phyloP scores from a whole-genome alignment of 2,113 vertebrate genomes.

The Emydocephalus ijimae region DNA sequence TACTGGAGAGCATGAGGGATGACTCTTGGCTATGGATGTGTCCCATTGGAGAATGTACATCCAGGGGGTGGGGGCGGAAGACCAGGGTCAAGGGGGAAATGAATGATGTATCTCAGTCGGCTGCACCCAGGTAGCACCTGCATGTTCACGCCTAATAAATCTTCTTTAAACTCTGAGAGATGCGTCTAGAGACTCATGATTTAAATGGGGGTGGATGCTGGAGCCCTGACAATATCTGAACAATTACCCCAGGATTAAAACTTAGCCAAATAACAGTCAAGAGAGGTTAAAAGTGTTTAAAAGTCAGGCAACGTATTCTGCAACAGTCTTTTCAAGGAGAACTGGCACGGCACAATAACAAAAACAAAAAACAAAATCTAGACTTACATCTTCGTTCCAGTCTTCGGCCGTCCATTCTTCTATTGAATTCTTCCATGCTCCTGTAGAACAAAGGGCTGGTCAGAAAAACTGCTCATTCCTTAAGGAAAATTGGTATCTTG shows the following conservation, averaged over 20 bases:
- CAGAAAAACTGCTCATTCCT: background rate
- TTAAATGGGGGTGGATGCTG: too few relatives aligned
- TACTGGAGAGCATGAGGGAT: too few relatives aligned
- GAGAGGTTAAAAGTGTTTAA: background rate
- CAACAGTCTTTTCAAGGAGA: background rate
- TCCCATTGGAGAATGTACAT: too few relatives aligned
- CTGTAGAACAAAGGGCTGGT: slow-evolving; percentile 61
- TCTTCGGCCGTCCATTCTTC: slow-evolving; percentile 95
- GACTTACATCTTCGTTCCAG: slow-evolving; percentile 94
- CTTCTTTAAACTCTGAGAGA: too few relatives aligned
- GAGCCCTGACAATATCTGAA: background rate
- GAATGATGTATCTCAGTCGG: too few relatives aligned
- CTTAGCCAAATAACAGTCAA: background rate
- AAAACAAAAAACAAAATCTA: background rate
- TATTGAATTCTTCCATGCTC: slow-evolving; percentile 83
- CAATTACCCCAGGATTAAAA: background rate
- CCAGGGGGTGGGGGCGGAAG: too few relatives aligned
- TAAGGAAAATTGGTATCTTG: background rate
- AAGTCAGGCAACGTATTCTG: background rate
- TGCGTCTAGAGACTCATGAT: too few relatives aligned
- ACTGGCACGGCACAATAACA: background rate
- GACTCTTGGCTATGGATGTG: too few relatives aligned
- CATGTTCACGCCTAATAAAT: too few relatives aligned
- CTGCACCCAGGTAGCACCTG: too few relatives aligned
- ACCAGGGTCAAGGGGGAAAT: too few relatives aligned